Evolutionary conservation across 2,113 vertebrate species (phyloP).

Genomic region (Etia nguti): DNA sequence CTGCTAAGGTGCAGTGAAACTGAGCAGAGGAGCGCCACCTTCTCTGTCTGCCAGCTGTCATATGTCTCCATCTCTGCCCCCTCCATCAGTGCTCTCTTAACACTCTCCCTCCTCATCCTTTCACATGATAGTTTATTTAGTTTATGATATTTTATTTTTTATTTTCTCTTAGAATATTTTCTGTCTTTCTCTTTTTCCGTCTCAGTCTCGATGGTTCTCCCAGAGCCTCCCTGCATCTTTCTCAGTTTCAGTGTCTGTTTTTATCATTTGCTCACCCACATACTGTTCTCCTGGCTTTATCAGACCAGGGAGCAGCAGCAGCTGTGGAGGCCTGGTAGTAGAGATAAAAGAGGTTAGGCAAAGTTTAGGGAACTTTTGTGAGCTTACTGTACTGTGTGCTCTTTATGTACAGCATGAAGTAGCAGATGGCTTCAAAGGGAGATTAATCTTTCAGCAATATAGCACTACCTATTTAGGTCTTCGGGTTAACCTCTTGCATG

Average conservation of each 20-base stretch:
- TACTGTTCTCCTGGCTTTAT: conserved; percentile 34
- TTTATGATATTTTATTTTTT: not conserved
- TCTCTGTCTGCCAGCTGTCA: conserved; percentile 48
- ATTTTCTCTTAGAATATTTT: conserved; percentile 14
- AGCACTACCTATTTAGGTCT: not conserved
- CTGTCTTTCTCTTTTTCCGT: not conserved
- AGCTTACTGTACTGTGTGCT: not conserved
- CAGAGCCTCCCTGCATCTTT: not conserved
- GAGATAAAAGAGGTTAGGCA: conserved; percentile 33
- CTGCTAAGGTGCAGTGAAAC: conserved; percentile 36
- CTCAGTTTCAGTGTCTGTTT: conserved; percentile 12
- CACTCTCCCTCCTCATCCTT: not conserved
- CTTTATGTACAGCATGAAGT: not conserved
- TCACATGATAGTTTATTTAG: not conserved
- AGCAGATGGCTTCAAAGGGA: not conserved
- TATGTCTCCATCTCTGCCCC: not conserved
- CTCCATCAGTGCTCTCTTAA: not conserved
- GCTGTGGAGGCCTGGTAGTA: conserved; percentile 1
- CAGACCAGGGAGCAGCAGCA: conserved; percentile 34
- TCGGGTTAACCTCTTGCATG: not conserved
- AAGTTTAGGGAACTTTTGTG: conserved; percentile 14
- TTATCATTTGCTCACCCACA: conserved; percentile 8
- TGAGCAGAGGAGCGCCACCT: not conserved
- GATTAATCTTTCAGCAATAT: not conserved
- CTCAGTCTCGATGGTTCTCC: not conserved